phyloP scores from a whole-genome alignment of 2,888 invertebrate species.

The Napeogenes inachia region DNA sequence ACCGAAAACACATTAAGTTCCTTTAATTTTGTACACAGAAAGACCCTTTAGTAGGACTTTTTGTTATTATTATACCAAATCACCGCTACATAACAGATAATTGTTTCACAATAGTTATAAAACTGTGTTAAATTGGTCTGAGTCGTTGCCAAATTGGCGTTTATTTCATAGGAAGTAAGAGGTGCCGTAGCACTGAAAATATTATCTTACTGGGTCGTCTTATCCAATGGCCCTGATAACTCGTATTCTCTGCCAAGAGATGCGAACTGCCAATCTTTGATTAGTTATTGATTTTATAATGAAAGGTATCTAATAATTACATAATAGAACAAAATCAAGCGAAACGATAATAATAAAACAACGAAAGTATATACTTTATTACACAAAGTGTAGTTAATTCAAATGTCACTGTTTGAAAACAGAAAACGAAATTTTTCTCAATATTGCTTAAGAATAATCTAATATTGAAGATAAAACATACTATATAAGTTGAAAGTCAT shows the following conservation, averaged over 20 bases:
- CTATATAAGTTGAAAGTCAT: conserved; percentile 2
- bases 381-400: too few relatives aligned
- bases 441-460: too few relatives aligned
- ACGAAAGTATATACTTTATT: too few relatives aligned
- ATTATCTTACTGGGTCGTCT: conserved; percentile 24
- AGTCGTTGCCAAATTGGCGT: conserved; percentile 31
- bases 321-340: neutral
- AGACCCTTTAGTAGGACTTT: neutral
- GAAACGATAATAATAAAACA: too few relatives aligned
- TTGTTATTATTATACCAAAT: neutral
- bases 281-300: conserved; percentile 5
- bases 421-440: too few relatives aligned
- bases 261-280: conserved; percentile 18
- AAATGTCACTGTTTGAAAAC: too few relatives aligned
- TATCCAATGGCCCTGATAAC: conserved; percentile 29
- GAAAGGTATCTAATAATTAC: too few relatives aligned
- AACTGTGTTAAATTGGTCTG: conserved; percentile 13
- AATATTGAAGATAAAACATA: neutral
- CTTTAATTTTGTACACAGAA: too few relatives aligned
- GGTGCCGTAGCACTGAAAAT: conserved; percentile 22
- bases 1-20: too few relatives aligned
- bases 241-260: conserved; percentile 29
- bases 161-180: conserved; percentile 28
- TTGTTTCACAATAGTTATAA: neutral
- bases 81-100: conserved; percentile 1